Percentiles rank a stretch among this genome's conserved stretches.
Evolutionary conservation across 2,888 invertebrate species (phyloP).

Genomic region (Polyommatus iphigenia): DNA sequence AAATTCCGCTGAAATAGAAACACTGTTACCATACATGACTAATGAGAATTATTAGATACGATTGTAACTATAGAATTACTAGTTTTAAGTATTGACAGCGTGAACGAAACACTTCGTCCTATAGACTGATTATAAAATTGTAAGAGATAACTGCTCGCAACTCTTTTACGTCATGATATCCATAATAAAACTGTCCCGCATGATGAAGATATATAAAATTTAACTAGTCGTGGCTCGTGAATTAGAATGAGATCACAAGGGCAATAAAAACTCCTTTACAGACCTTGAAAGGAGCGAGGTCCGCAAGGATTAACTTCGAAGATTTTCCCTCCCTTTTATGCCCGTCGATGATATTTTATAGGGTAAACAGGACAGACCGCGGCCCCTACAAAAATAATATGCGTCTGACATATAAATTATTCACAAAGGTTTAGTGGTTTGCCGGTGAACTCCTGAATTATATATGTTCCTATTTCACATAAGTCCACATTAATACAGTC

Average conservation of each 20-base stretch:
- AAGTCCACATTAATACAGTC: conserved; percentile 45
- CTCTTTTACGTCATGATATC: background rate
- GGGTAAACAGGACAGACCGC: conserved; percentile 61
- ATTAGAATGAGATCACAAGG: conserved; percentile 31
- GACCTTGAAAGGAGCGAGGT: conserved; percentile 29
- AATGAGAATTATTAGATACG: background rate
- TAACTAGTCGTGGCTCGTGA: conserved; percentile 27
- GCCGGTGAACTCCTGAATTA: conserved; percentile 67
- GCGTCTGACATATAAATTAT: conserved; percentile 70
- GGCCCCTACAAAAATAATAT: conserved; percentile 72
- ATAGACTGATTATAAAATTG: background rate
- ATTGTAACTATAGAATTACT: background rate
- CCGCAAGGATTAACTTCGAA: conserved; percentile 38
- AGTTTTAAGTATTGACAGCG: background rate
- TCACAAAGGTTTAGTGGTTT: conserved; percentile 70
- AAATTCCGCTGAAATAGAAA: background rate
- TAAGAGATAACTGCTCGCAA: background rate
- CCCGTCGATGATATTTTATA: conserved; percentile 64
- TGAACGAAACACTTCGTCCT: background rate
- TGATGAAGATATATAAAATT: conserved; percentile 26
- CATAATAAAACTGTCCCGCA: conserved; percentile 15
- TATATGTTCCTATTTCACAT: conserved; percentile 71
- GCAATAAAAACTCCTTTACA: conserved; percentile 30
- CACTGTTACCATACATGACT: background rate
- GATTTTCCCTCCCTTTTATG: conserved; percentile 47